These are phyloP conservation scores for Eulemur rufifrons DNA, from an alignment of 2,113 vertebrate species.

Conservation along the genomic window DNA sequence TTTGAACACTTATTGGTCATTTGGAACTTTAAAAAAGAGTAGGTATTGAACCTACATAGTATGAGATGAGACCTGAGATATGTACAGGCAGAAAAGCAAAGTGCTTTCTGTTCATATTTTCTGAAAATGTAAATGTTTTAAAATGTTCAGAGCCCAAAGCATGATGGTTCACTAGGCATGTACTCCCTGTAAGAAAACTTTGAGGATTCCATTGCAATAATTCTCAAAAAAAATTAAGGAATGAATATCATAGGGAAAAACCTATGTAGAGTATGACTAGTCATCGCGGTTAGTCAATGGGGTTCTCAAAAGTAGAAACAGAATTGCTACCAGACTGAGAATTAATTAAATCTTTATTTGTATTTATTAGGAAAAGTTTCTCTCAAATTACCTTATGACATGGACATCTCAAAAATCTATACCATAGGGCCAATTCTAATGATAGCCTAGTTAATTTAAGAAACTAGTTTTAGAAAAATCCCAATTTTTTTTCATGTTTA, in stretches of 20 bases:
- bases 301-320: background rate
- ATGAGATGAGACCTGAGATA: background rate
- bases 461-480: background rate
- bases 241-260: background rate
- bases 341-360: background rate
- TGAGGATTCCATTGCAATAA: background rate
- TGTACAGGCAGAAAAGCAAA: background rate
- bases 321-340: background rate
- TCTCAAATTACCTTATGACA: background rate
- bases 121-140: background rate
- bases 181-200: background rate
- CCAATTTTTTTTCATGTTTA: background rate
- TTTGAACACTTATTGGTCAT: background rate
- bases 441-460: background rate
- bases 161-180: background rate
- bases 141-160: background rate
- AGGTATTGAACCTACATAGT: background rate
- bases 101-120: background rate
- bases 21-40: conserved; percentile 13
- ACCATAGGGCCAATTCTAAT: background rate
- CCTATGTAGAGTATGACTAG: background rate
- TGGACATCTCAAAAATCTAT: background rate
- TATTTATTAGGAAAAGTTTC: background rate
- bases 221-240: background rate
- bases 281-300: background rate